Conservation (phyloP, 2,113 vertebrate genomes). For the Columba livia region DNA sequence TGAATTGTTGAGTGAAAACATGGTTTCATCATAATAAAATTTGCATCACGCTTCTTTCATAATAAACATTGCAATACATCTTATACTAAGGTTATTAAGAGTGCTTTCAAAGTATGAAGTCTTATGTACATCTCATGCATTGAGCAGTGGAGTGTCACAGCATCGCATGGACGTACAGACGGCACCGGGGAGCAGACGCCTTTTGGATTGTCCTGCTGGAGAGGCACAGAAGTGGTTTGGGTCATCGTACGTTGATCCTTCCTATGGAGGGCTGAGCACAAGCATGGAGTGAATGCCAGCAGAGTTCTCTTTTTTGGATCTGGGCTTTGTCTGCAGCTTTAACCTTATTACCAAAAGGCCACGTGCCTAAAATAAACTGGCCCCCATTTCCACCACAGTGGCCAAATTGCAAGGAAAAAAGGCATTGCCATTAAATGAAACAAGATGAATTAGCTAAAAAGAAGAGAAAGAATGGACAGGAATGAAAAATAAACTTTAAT, state of each 20-base stretch:
- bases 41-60: background rate
- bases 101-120: fast-evolving
- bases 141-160: fast-evolving
- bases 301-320: fast-evolving
- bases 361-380: background rate
- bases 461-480: background rate
- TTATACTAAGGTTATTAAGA: fast-evolving
- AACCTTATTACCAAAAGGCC: background rate
- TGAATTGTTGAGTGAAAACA: background rate
- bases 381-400: background rate
- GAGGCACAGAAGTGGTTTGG: background rate
- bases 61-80: fast-evolving
- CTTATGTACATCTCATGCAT: fast-evolving
- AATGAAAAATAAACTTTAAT: background rate
- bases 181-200: fast-evolving
- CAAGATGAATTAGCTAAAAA: background rate
- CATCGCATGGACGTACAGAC: fast-evolving
- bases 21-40: fast-evolving
- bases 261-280: fast-evolving
- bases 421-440: background rate
- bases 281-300: background rate
- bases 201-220: background rate
- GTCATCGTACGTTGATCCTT: fast-evolving
- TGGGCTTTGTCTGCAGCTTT: background rate
- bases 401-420: background rate